Percentiles rank a stretch among this genome's conserved stretches.
Evolutionary conservation across 2,888 invertebrate species (phyloP).

Genomic region (Drosophila rellima): DNA sequence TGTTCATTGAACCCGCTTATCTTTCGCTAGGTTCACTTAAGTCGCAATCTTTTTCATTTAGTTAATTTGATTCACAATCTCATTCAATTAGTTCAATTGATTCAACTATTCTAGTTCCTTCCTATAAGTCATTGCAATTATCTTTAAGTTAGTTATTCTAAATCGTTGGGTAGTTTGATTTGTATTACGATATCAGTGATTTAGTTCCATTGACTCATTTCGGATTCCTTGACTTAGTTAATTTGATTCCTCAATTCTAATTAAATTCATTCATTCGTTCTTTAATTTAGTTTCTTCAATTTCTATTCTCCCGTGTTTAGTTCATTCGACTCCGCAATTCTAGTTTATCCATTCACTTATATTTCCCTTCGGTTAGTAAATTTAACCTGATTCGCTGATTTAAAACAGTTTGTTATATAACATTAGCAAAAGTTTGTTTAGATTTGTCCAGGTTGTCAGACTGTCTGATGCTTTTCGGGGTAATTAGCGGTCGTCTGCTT

Average conservation of each 20-base stretch:
- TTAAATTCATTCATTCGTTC: too few relatives aligned
- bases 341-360: background rate
- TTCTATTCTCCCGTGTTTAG: background rate
- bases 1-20: too few relatives aligned
- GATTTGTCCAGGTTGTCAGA: conserved; percentile 8
- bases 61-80: background rate
- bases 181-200: too few relatives aligned
- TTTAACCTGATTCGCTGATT: background rate
- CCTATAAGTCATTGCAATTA: too few relatives aligned
- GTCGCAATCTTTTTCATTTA: background rate
- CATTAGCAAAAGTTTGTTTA: background rate
- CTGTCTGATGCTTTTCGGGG: conserved; percentile 18
- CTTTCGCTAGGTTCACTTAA: background rate
- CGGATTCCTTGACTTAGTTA: too few relatives aligned
- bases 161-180: too few relatives aligned
- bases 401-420: conserved; percentile 5
- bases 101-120: background rate
- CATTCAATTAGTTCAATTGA: background rate
- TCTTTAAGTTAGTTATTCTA: too few relatives aligned
- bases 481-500: conserved; percentile 49
- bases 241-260: too few relatives aligned
- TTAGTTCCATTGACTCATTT: too few relatives aligned
- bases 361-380: background rate
- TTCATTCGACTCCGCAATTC: background rate
- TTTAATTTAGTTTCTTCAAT: background rate